Evolutionary conservation across 2,113 vertebrate species (phyloP), one percentile per base, ranked within the genome.

Genomic region (Gymnorhina tibicen): DNA sequence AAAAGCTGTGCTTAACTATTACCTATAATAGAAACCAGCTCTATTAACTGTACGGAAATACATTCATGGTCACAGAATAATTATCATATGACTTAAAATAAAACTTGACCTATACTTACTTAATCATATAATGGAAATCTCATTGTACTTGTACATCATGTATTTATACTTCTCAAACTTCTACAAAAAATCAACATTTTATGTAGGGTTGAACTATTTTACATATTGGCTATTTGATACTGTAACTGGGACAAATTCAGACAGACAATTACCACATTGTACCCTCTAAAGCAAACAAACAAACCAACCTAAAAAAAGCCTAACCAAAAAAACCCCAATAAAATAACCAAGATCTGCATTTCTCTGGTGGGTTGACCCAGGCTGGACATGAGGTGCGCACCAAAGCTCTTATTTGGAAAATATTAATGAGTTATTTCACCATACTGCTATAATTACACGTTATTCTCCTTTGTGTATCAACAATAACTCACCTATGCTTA

Each of bases 301-400:
- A 9, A 63, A 32, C 33, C 7, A 39, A 70, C 20, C 17, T 33
- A 9, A 56, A n/a, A 7, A 64, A 23, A 7, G 21, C 6, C 4
- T 23, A 53, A 53, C 9, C 1, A 19, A 26, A 55, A 42, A n/a
- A 49, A 22, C 1, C 6, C 11, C 2, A 13, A 8, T 2, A 24
- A 33, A 11, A 18, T 12, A 9, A 8, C 2, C 23, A 37, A 44
- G 18, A 35, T 47, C 16, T 46, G 11, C 7, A 22, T 16, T 75
- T 56, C 44, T 41, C 24, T 21, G 21, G 3, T 68, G 16, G 10
- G 4, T 42, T 72, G n/a, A 33, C 52, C n/a, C 24, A 59, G 4
- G 26, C 44, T 82, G n/a, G 59, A 60, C 8, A 42, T 52, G 23
- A 88, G 41, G 6, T 37, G 13, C 41, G 19, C 37, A 68, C 28